Conservation (phyloP, 2,888 invertebrate genomes). For the Amorpha juglandis region DNA sequence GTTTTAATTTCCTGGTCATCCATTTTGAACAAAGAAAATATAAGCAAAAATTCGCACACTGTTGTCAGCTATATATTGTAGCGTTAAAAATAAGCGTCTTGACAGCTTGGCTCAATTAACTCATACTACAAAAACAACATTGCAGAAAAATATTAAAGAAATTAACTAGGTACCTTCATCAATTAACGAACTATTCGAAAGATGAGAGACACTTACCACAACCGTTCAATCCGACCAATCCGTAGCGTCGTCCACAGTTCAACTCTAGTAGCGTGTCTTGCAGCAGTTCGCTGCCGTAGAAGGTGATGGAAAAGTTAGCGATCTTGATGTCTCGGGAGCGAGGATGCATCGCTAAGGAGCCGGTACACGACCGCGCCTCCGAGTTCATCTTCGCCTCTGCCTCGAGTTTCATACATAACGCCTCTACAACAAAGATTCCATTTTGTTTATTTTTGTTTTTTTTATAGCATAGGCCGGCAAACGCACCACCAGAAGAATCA, state of each 20-base stretch:
- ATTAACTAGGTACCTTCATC: too few relatives aligned
- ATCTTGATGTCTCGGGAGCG: slow-evolving; percentile 98
- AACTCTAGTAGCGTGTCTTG: slow-evolving; percentile 98
- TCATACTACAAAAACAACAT: too few relatives aligned
- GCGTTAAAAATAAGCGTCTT: too few relatives aligned
- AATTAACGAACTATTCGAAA: neutral
- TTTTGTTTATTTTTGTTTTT: too few relatives aligned
- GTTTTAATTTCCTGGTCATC: too few relatives aligned
- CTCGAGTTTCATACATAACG: slow-evolving; percentile 93
- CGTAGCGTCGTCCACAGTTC: slow-evolving; percentile 98
- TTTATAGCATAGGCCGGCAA: too few relatives aligned
- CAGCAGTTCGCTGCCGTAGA: slow-evolving; percentile 98
- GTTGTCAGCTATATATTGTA: too few relatives aligned
- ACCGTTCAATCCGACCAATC: slow-evolving; percentile 98
- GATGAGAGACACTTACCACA: slow-evolving; percentile 87
- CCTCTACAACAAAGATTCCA: slow-evolving; percentile 82
- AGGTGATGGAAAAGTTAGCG: slow-evolving; percentile 97
- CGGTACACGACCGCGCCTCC: slow-evolving; percentile 96
- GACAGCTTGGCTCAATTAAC: too few relatives aligned
- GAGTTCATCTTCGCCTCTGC: slow-evolving; percentile 96
- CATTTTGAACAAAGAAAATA: too few relatives aligned
- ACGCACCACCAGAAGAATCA: too few relatives aligned
- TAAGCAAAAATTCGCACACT: too few relatives aligned
- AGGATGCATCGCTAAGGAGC: slow-evolving; percentile 97
- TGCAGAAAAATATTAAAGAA: too few relatives aligned